Conservation (phyloP, 2,113 vertebrate species). For the Cichladusa arquata region DNA sequence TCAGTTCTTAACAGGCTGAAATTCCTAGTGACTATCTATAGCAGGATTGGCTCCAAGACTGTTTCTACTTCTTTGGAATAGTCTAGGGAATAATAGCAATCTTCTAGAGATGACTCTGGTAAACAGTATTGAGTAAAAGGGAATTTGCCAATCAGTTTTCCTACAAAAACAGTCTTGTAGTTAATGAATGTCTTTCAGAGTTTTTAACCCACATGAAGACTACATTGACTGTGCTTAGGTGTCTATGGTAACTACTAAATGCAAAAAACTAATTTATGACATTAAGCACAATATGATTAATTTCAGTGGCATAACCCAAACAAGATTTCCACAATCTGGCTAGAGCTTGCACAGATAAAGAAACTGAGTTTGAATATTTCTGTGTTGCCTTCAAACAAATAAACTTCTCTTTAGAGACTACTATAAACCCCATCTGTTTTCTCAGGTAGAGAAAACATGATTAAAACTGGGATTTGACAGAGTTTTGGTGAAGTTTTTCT, state of each 20-base stretch:
- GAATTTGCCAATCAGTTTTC: slow-evolving; percentile 11
- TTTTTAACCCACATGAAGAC: background rate
- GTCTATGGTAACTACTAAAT: background rate
- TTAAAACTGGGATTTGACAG: background rate
- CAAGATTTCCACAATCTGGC: background rate
- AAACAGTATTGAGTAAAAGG: slow-evolving; percentile 28
- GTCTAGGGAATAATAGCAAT: background rate
- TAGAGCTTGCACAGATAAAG: background rate
- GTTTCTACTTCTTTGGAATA: background rate
- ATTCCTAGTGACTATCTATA: background rate
- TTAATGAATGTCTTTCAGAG: slow-evolving; percentile 15
- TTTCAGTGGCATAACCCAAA: background rate
- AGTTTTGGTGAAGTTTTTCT: background rate
- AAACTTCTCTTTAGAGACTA: background rate
- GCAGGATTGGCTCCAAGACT: background rate
- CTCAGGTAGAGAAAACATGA: background rate
- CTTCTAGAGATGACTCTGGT: background rate
- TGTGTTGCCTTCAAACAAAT: background rate
- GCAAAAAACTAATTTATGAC: background rate
- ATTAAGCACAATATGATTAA: background rate
- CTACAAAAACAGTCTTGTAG: background rate
- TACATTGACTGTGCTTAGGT: background rate
- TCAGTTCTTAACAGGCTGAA: background rate
- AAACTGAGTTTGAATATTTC: background rate
- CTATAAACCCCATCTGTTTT: background rate